Conservation (phyloP, 2,888 invertebrate genomes). For the Acronicta alni region DNA sequence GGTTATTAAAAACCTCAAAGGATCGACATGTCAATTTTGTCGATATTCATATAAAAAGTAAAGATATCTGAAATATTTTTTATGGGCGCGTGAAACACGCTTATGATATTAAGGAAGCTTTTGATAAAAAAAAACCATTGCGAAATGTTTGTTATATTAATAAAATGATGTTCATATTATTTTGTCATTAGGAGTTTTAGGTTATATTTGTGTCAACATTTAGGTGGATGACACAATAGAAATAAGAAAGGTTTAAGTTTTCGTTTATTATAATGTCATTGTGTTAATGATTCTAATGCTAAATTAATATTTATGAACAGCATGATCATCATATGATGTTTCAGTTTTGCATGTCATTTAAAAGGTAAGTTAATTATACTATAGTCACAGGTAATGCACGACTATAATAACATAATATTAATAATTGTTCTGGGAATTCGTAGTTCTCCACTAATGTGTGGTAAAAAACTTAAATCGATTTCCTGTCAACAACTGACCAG, state of each 20-base stretch:
- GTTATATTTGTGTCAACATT: too few species aligned
- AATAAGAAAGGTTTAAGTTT: too few species aligned
- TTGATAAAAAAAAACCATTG: slow-evolving; percentile 7
- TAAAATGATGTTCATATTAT: neutral
- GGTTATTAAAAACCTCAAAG: slow-evolving; percentile 72
- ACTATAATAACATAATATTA: slow-evolving; percentile 9
- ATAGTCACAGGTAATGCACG: slow-evolving; percentile 17
- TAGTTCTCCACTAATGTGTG: slow-evolving; percentile 59
- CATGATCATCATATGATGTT: neutral
- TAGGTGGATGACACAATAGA: too few species aligned
- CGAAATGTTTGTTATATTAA: slow-evolving; percentile 13
- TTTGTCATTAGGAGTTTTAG: too few species aligned
- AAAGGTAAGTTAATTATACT: slow-evolving; percentile 1
- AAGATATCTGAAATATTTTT: slow-evolving; percentile 35
- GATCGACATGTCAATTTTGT: slow-evolving; percentile 60
- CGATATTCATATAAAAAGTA: slow-evolving; percentile 44
- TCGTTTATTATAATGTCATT: too few species aligned
- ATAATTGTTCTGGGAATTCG: slow-evolving; percentile 47
- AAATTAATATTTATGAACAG: too few species aligned
- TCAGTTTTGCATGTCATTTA: slow-evolving; percentile 22
- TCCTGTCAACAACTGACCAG: slow-evolving; percentile 89
- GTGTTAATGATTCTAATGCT: too few species aligned
- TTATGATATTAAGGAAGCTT: slow-evolving; percentile 25
- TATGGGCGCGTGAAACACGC: slow-evolving; percentile 37
- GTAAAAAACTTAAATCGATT: slow-evolving; percentile 77